Conservation (phyloP, 2,113 vertebrate genomes). For the Atractosteus spatula region DNA sequence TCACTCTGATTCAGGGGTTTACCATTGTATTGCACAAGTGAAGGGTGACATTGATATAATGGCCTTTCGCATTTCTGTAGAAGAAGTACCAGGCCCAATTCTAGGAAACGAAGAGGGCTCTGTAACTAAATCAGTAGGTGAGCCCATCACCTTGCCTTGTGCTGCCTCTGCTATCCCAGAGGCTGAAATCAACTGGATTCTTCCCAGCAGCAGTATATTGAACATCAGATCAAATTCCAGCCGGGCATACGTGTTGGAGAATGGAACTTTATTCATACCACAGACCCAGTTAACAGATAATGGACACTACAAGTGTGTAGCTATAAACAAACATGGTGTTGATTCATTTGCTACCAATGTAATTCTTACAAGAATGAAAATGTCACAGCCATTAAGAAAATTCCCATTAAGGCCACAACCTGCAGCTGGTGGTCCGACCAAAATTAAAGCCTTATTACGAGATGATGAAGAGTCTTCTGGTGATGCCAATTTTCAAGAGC, state of each 20-base stretch:
- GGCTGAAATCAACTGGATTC: constrained; percentile 80
- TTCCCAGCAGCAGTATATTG: constrained; percentile 68
- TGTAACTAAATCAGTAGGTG: constrained; percentile 59
- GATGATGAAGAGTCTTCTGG: constrained; percentile 76
- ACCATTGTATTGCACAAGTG: constrained; percentile 74
- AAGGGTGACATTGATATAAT: constrained; percentile 57
- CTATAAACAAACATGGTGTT: constrained; percentile 74
- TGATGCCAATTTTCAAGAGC: constrained; percentile 22
- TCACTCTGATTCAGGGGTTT: constrained; percentile 73
- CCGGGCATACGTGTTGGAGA: constrained; percentile 48
- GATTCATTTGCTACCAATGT: constrained; percentile 69
- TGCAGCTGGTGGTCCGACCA: constrained; percentile 50
- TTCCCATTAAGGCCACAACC: constrained; percentile 61
- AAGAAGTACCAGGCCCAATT: constrained; percentile 54
- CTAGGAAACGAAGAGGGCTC: constrained; percentile 42
- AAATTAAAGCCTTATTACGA: constrained; percentile 47
- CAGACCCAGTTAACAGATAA: constrained; percentile 60
- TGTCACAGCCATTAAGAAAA: constrained; percentile 54
- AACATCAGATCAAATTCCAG: constrained; percentile 57
- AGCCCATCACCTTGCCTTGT: constrained; percentile 67
- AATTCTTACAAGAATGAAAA: constrained; percentile 54
- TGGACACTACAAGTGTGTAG: constrained; percentile 83
- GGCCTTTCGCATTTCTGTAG: constrained; percentile 68
- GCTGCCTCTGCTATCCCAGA: constrained; percentile 64
- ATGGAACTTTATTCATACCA: constrained; percentile 73